phyloP scores from a whole-genome alignment of 1,140 invertebrate genomes.

The Diachasmimorpha longicaudata region DNA sequence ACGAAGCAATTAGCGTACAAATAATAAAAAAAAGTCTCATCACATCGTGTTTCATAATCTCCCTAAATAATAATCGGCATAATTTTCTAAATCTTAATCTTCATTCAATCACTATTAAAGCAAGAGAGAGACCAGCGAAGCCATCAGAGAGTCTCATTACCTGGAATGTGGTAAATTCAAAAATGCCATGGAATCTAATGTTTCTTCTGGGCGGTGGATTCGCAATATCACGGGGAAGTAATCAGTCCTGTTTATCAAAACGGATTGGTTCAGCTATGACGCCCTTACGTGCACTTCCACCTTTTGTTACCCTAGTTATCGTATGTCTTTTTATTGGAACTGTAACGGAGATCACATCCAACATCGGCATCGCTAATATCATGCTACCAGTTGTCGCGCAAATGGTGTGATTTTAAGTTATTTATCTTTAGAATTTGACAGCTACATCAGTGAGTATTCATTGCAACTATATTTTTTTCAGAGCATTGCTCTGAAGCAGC shows the following conservation, averaged over 20 bases:
- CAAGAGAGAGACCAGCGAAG: conserved; percentile 58
- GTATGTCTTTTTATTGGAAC: conserved; percentile 65
- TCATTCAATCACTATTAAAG: conserved; percentile 19
- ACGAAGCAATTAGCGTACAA: too few relatives aligned
- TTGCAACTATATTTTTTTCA: conserved; percentile 31
- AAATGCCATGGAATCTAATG: conserved; percentile 77
- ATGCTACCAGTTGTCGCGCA: conserved; percentile 81
- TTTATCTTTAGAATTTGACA: too few relatives aligned
- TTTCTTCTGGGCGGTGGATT: conserved; percentile 82
- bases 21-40: too few relatives aligned
- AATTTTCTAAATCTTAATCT: neutral
- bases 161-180: conserved; percentile 75
- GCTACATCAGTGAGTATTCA: too few relatives aligned
- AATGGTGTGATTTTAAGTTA: conserved; percentile 66
- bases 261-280: conserved; percentile 70
- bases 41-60: too few relatives aligned
- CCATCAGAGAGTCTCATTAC: conserved; percentile 72
- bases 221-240: conserved; percentile 79
- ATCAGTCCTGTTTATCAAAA: conserved; percentile 74
- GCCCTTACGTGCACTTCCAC: conserved; percentile 64
- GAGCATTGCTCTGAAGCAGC: conserved; percentile 69
- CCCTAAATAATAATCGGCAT: neutral
- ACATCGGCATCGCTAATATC: conserved; percentile 85
- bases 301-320: conserved; percentile 66
- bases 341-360: conserved; percentile 83